Percentiles rank a stretch among this genome's conserved stretches.
Evolutionary conservation across 2,797 vertebrate species (phyloP).

Genomic region (Xerus rutilus): DNA sequence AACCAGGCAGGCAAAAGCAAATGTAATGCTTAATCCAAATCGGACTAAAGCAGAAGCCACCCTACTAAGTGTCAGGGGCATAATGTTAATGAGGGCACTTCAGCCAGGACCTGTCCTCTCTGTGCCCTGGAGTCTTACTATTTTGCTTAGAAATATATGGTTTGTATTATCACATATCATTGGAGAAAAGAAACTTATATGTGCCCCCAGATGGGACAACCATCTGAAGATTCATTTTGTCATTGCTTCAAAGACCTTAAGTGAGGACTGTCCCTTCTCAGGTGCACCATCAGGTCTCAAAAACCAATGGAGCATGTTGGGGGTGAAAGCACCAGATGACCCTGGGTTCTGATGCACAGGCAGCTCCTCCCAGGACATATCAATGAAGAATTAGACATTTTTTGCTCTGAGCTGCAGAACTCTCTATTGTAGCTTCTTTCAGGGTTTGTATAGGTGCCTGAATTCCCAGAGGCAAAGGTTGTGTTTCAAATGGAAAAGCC

Average conservation of each 20-base stretch:
- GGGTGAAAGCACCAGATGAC: too few species aligned
- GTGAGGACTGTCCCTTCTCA: background rate
- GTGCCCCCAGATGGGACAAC: background rate
- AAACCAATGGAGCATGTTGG: background rate
- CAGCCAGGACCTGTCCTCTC: too few species aligned
- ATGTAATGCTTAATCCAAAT: background rate
- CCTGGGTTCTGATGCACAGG: too few species aligned
- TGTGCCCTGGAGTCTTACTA: background rate
- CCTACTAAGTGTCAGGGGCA: background rate
- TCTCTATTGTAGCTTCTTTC: background rate
- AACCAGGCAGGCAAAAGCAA: background rate
- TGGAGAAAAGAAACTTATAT: background rate
- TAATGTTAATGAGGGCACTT: background rate
- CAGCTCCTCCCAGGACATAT: background rate
- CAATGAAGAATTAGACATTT: background rate
- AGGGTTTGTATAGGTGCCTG: background rate
- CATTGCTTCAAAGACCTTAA: background rate
- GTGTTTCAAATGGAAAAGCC: background rate
- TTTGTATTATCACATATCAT: background rate
- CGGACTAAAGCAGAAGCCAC: background rate
- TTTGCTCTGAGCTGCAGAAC: background rate
- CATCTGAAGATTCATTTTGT: background rate
- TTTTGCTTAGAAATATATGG: background rate
- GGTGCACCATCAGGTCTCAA: rapidly evolving
- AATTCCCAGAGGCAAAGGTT: background rate